phyloP scores from a whole-genome alignment of 1,140 invertebrate genomes.

The Drosophila subpulchrella region DNA sequence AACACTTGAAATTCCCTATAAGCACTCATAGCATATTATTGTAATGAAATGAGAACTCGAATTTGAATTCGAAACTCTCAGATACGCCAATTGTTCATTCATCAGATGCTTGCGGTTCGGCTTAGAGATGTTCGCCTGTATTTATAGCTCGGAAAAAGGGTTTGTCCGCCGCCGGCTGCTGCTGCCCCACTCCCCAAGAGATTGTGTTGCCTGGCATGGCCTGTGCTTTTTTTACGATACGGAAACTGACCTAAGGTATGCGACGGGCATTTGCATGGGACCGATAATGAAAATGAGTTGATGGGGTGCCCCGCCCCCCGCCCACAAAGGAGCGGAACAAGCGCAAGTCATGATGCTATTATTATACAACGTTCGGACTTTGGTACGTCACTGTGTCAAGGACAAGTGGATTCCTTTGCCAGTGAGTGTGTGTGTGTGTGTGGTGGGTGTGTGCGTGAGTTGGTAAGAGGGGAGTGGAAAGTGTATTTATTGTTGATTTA shows the following conservation, averaged over 20 bases:
- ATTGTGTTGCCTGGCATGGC: slow-evolving; percentile 6
- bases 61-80: not conserved
- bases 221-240: slow-evolving; percentile 51
- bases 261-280: slow-evolving; percentile 67
- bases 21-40: not conserved
- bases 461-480: slow-evolving; percentile 20
- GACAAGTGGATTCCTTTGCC: slow-evolving; percentile 70
- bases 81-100: not conserved
- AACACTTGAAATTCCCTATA: not conserved
- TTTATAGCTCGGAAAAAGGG: slow-evolving; percentile 42
- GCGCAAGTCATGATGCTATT: slow-evolving; percentile 72
- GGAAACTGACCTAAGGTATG: slow-evolving; percentile 78
- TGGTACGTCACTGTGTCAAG: slow-evolving; percentile 77
- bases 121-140: slow-evolving; percentile 19
- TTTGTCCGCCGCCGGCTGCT: slow-evolving; percentile 29
- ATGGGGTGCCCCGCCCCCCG: slow-evolving; percentile 5
- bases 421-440: slow-evolving; percentile 9
- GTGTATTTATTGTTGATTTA: slow-evolving; percentile 50
- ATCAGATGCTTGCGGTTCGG: not conserved
- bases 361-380: slow-evolving; percentile 42
- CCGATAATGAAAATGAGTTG: slow-evolving; percentile 71
- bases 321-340: slow-evolving; percentile 30
- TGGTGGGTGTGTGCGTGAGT: slow-evolving; percentile 9
- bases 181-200: slow-evolving; percentile 1
- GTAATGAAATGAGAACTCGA: not conserved